phyloP scores from a whole-genome alignment of 2,888 invertebrate species.

The Andrena bicolor region DNA sequence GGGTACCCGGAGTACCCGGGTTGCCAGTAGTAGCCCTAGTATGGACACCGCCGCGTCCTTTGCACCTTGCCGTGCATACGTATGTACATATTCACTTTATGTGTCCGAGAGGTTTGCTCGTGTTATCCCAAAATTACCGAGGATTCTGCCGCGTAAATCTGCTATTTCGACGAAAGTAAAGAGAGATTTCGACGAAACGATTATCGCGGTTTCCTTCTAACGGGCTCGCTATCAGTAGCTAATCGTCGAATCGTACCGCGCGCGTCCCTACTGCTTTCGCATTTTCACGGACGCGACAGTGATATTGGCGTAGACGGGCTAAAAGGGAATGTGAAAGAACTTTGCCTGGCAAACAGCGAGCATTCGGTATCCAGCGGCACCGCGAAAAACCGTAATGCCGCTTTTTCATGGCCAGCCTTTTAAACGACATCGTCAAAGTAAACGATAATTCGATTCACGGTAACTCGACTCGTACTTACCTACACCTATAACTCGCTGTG shows the following conservation, averaged over 20 bases:
- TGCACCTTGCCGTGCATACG: conserved; percentile 24
- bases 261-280: not conserved
- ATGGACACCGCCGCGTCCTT: conserved; percentile 1
- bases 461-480: not conserved
- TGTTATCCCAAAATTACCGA: conserved; percentile 36
- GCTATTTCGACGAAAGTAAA: conserved; percentile 51
- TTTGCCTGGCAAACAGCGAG: not conserved
- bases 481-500: not conserved
- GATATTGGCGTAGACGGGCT: not conserved
- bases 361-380: not conserved
- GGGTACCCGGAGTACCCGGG: too few relatives aligned
- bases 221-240: not conserved
- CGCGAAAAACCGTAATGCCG: not conserved
- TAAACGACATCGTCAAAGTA: conserved; percentile 29
- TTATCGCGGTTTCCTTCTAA: conserved; percentile 18
- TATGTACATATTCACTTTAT: conserved; percentile 18
- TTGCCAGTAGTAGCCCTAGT: too few relatives aligned
- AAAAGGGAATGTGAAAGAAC: not conserved
- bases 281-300: not conserved
- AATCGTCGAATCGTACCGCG: not conserved
- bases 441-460: conserved; percentile 22
- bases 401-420: conserved; percentile 1
- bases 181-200: conserved; percentile 41
- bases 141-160: conserved; percentile 54
- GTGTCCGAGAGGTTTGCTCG: conserved; percentile 31